A percentile compares a stretch with the other conserved stretches of the same genome.
phyloP scores from a whole-genome alignment of 2,888 invertebrate genomes.

The Brachyptera putata region DNA sequence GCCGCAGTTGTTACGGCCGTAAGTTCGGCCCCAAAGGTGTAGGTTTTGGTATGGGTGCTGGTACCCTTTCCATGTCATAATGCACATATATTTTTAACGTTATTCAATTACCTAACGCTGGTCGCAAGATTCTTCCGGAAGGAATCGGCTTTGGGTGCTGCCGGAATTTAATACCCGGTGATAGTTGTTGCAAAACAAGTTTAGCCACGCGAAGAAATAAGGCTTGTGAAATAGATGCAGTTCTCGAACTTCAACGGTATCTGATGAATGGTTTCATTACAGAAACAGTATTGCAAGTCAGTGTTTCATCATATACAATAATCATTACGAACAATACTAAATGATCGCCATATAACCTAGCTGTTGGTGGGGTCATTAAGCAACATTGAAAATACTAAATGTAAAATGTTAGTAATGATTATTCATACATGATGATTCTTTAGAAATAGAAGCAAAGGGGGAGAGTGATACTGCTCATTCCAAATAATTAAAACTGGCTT shows the following conservation, averaged over 20 bases:
- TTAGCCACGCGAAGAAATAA: conserved; percentile 8
- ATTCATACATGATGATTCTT: no score
- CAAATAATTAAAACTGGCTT: conserved; percentile 9
- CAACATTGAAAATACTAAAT: no score
- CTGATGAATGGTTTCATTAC: no score
- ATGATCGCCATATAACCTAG: no score
- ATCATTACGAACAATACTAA: no score
- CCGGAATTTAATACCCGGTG: background rate
- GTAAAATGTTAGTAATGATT: no score
- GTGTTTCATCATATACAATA: no score
- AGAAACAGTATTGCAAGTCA: no score
- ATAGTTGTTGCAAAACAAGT: conserved; percentile 20
- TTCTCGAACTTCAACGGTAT: background rate
- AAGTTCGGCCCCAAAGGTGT: conserved; percentile 86
- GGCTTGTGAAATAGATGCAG: background rate
- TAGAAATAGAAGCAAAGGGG: background rate
- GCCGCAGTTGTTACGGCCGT: conserved; percentile 82
- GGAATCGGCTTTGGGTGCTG: conserved; percentile 7
- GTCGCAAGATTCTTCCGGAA: conserved; percentile 11
- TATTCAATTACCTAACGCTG: background rate
- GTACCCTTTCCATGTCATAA: conserved; percentile 84
- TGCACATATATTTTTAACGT: conserved; percentile 3
- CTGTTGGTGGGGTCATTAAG: no score
- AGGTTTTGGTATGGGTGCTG: conserved; percentile 88
- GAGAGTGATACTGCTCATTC: background rate